A percentile compares a stretch with the other conserved stretches of the same genome.
Conservation (phyloP, 2,888 invertebrate genomes). For the Trissolcus brochymenae region DNA sequence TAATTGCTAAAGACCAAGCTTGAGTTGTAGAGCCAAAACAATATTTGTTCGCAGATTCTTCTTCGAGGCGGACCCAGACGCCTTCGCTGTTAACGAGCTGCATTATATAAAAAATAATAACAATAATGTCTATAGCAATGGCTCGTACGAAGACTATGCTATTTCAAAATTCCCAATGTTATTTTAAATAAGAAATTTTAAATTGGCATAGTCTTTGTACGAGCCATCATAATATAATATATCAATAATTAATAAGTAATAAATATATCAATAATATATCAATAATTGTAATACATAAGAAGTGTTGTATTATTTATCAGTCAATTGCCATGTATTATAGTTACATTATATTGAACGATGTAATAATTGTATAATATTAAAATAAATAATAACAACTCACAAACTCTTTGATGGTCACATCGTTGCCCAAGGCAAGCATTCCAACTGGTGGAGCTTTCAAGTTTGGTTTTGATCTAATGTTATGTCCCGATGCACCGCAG, state of each 20-base stretch:
- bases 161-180: too few relatives aligned
- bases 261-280: too few relatives aligned
- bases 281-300: too few relatives aligned
- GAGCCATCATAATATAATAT: too few relatives aligned
- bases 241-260: too few relatives aligned
- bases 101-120: conserved; percentile 1
- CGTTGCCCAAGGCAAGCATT: conserved; percentile 82
- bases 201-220: too few relatives aligned
- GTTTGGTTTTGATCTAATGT: conserved; percentile 83
- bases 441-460: conserved; percentile 84
- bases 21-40: conserved; percentile 83
- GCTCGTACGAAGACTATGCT: too few relatives aligned
- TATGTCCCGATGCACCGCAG: conserved; percentile 87
- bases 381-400: conserved; percentile 72
- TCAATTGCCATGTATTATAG: neutral
- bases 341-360: neutral
- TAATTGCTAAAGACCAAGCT: conserved; percentile 84
- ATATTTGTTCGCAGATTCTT: conserved; percentile 80
- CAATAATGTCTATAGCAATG: too few relatives aligned
- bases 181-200: too few relatives aligned
- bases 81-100: conserved; percentile 80
- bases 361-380: neutral
- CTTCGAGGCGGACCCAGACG: conserved; percentile 82
- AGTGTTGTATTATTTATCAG: too few relatives aligned
- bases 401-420: conserved; percentile 81